These are phyloP conservation scores for Mermis nigrescens DNA, from an alignment of 2,888 invertebrate genomes.

Conservation along the genomic window DNA sequence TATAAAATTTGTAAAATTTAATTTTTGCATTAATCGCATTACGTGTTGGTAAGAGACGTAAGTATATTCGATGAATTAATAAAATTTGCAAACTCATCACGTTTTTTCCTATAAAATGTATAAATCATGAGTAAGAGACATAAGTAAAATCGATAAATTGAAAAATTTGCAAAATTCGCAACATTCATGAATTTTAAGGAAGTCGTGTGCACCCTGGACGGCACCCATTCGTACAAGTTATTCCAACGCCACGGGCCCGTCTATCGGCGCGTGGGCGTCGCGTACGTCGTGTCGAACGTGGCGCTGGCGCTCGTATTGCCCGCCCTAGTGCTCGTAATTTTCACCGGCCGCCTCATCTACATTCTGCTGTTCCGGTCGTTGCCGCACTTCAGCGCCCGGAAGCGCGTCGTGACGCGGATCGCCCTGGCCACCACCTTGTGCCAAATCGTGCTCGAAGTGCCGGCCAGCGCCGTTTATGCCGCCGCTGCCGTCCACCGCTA, in stretches of 20 bases:
- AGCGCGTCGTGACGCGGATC: conserved; percentile 26
- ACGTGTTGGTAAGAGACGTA: too few relatives aligned
- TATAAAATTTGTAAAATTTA: too few relatives aligned
- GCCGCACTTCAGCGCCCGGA: conserved; percentile 20
- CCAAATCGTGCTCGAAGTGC: conserved; percentile 12
- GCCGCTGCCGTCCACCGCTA: conserved; percentile 1
- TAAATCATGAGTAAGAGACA: too few relatives aligned
- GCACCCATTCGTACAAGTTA: background rate
- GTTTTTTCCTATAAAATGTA: too few relatives aligned
- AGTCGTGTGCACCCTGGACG: background rate
- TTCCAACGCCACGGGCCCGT: background rate
- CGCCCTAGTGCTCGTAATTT: conserved; percentile 17
- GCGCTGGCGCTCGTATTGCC: conserved; percentile 24
- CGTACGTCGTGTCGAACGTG: conserved; percentile 16
- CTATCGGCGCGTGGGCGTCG: background rate
- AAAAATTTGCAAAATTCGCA: too few relatives aligned
- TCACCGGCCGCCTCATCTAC: background rate
- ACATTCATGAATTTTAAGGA: background rate
- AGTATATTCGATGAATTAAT: too few relatives aligned
- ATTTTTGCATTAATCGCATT: too few relatives aligned
- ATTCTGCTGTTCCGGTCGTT: background rate
- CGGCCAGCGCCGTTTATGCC: background rate
- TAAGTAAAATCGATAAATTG: too few relatives aligned
- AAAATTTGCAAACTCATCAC: too few relatives aligned
- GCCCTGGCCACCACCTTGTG: conserved; percentile 25